These are phyloP conservation scores for Spizaetus ornatus DNA, from an alignment of 2,113 vertebrate genomes.

Conservation along the genomic window DNA sequence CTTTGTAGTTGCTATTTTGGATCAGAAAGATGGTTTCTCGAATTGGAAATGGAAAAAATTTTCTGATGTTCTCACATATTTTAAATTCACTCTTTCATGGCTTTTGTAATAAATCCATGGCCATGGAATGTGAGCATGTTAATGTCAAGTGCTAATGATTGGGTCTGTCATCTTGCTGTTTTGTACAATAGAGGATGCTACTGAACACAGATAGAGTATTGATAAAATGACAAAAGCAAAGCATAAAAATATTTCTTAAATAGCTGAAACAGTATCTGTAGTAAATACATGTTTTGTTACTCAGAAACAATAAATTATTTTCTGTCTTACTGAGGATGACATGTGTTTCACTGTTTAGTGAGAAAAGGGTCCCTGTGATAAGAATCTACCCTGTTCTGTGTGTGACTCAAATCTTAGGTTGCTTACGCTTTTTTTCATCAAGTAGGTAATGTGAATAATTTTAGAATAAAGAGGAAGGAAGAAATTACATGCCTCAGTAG, in stretches of 20 bases:
- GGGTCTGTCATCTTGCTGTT: neutral
- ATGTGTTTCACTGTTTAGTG: neutral
- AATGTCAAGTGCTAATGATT: neutral
- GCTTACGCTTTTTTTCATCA: neutral
- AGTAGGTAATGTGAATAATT: conserved; percentile 5
- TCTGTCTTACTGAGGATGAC: neutral
- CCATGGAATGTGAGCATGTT: neutral
- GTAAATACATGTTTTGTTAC: neutral
- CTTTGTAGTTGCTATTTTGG: neutral
- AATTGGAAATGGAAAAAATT: neutral
- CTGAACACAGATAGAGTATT: neutral
- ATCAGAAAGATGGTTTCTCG: neutral
- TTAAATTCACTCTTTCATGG: neutral
- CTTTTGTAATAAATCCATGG: neutral
- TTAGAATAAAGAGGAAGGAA: conserved; percentile 55
- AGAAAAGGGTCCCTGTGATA: neutral
- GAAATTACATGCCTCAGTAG: conserved; percentile 35
- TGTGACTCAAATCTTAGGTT: neutral
- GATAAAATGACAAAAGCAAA: neutral
- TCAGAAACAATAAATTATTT: neutral
- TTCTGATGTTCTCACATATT: neutral
- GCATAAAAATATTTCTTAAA: neutral
- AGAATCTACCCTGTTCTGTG: neutral
- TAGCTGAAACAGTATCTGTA: neutral
- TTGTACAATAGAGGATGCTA: neutral